Percentiles rank a stretch among this genome's conserved stretches.
Conservation (phyloP, 1,140 invertebrate species). For the Phocides pigmalion region DNA sequence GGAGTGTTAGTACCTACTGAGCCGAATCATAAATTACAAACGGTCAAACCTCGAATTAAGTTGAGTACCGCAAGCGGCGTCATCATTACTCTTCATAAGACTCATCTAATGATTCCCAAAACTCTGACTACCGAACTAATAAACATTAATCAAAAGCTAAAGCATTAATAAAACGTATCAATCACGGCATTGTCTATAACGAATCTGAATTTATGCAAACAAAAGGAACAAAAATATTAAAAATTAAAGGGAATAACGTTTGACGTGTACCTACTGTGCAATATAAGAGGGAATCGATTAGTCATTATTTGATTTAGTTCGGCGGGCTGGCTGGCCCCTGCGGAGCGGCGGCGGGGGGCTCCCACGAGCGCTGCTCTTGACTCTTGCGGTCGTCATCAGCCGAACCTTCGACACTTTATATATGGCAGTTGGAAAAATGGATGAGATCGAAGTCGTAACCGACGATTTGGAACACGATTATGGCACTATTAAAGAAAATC, state of each 20-base stretch:
- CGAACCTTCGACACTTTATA: constrained; percentile 74
- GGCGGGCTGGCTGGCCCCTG: constrained; percentile 68
- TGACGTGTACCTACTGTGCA: constrained; percentile 83
- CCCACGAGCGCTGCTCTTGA: constrained; percentile 61
- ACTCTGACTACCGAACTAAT: constrained; percentile 82
- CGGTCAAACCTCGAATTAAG: constrained; percentile 70
- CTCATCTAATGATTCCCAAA: constrained; percentile 78
- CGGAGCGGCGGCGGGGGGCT: constrained; percentile 67
- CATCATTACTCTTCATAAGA: constrained; percentile 80
- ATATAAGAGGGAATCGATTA: constrained; percentile 82
- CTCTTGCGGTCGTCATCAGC: constrained; percentile 68
- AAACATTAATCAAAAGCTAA: constrained; percentile 80
- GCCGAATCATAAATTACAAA: constrained; percentile 62
- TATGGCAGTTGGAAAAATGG: constrained; percentile 53
- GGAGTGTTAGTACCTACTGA: constrained; percentile 56
- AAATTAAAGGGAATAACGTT: constrained; percentile 79
- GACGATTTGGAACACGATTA: constrained; percentile 20
- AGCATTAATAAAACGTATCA: constrained; percentile 78
- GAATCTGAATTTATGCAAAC: constrained; percentile 78
- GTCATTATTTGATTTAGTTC: constrained; percentile 84
- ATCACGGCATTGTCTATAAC: constrained; percentile 80
- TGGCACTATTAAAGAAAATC: constrained; percentile 26
- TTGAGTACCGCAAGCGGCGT: constrained; percentile 64
- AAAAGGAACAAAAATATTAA: constrained; percentile 74
- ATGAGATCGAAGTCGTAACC: constrained; percentile 46